phyloP scores from a whole-genome alignment of 2,888 invertebrate genomes.

The Caradrina kadenii region DNA sequence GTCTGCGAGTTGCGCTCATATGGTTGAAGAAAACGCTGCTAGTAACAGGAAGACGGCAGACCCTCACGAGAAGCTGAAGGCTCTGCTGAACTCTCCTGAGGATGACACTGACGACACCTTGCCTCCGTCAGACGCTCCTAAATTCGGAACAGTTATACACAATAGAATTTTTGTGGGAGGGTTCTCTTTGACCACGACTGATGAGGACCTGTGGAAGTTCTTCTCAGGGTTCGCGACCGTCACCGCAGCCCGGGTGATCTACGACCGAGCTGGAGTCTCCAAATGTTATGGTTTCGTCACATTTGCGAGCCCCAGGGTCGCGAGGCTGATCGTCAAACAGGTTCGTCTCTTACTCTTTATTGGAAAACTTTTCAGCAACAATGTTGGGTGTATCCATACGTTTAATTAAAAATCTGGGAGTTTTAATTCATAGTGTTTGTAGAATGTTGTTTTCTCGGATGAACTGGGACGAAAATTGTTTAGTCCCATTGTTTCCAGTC shows the following conservation, averaged over 20 bases:
- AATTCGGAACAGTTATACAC: slow-evolving; percentile 96
- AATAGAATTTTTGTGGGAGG: slow-evolving; percentile 99
- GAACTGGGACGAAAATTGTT: slow-evolving; percentile 33
- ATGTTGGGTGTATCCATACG: slow-evolving; percentile 39
- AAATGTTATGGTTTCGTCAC: slow-evolving; percentile 98
- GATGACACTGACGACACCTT: slow-evolving; percentile 86
- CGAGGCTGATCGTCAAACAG: slow-evolving; percentile 89
- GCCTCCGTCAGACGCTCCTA: slow-evolving; percentile 88
- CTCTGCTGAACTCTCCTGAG: slow-evolving; percentile 84
- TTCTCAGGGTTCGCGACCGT: slow-evolving; percentile 97
- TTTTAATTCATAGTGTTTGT: slow-evolving; percentile 45
- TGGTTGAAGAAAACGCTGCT: slow-evolving; percentile 85
- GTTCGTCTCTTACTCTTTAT: slow-evolving; percentile 70
- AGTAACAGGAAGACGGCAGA: slow-evolving; percentile 83
- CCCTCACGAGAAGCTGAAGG: slow-evolving; percentile 87
- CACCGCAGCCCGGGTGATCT: slow-evolving; percentile 98
- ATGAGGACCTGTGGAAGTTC: slow-evolving; percentile 97
- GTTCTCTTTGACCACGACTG: slow-evolving; percentile 97
- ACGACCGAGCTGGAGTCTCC: slow-evolving; percentile 98
- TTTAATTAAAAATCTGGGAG: slow-evolving; percentile 45
- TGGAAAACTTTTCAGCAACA: slow-evolving; percentile 55
- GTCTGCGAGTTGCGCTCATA: slow-evolving; percentile 87
- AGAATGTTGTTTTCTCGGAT: slow-evolving; percentile 6
- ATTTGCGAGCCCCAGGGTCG: slow-evolving; percentile 88
- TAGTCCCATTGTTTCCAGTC: slow-evolving; percentile 44